A percentile compares a stretch with the other conserved stretches of the same genome.
Evolutionary conservation across 1,140 invertebrate genomes (phyloP).

Genomic region (Arctopsyche grandis): DNA sequence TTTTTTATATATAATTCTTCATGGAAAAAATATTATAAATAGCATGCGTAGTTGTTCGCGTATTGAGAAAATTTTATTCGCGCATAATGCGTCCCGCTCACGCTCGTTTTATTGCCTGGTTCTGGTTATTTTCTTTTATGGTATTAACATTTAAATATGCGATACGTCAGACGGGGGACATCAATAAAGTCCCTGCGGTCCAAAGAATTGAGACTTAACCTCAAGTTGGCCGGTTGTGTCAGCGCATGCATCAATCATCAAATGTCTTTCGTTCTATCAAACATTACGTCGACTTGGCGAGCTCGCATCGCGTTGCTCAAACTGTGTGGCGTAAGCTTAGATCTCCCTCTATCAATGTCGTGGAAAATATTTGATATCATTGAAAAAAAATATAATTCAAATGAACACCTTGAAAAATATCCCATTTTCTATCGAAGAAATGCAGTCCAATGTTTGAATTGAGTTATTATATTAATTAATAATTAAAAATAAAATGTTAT

Average conservation of each 20-base stretch:
- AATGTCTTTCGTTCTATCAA: conserved; percentile 46
- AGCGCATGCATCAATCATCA: conserved; percentile 50
- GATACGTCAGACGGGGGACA: background rate
- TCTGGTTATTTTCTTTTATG: conserved; percentile 5
- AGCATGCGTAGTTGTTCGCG: background rate
- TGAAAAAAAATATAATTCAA: too few relatives aligned
- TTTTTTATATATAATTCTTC: too few relatives aligned
- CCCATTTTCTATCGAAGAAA: too few relatives aligned
- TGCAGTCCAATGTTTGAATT: too few relatives aligned
- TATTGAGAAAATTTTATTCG: background rate
- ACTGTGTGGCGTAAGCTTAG: background rate
- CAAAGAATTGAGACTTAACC: conserved; percentile 50
- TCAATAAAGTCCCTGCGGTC: conserved; percentile 15
- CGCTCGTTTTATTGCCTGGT: background rate
- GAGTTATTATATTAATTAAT: too few relatives aligned
- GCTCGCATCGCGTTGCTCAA: background rate
- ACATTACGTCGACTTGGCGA: conserved; percentile 38
- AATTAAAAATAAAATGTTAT: too few relatives aligned
- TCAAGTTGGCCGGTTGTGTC: conserved; percentile 41
- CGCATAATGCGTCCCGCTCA: too few relatives aligned
- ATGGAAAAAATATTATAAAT: too few relatives aligned
- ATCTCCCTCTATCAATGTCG: background rate
- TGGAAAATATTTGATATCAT: background rate
- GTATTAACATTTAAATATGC: background rate
- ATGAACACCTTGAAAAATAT: too few relatives aligned